These are phyloP conservation scores for Sebastes diploproa DNA, from an alignment of 2,797 vertebrate species.

Conservation along the genomic window DNA sequence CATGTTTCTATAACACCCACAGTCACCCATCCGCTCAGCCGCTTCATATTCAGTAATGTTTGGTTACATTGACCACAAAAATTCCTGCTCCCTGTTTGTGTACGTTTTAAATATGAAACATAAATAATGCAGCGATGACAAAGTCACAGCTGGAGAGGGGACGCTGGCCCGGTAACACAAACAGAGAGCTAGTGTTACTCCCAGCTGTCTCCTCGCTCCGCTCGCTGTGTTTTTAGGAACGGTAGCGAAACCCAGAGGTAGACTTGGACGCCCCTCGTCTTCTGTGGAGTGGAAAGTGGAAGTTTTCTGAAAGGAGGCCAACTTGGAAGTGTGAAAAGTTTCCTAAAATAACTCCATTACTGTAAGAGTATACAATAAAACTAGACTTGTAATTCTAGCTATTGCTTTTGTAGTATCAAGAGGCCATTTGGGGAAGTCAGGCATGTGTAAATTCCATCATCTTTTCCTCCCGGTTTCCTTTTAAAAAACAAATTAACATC, in stretches of 20 bases:
- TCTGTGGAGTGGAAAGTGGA: conserved; percentile 36
- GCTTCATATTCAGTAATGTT: conserved; percentile 41
- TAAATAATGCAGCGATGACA: conserved; percentile 41
- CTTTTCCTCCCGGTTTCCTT: conserved; percentile 3
- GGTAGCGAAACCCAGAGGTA: conserved; percentile 17
- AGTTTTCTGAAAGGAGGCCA: conserved; percentile 29
- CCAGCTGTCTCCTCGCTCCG: conserved; percentile 5
- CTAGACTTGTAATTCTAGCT: conserved; percentile 30
- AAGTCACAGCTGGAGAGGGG: conserved; percentile 4
- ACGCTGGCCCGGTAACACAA: conserved; percentile 25
- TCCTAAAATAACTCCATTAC: conserved; percentile 42
- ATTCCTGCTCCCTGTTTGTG: conserved; percentile 23
- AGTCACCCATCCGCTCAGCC: background rate
- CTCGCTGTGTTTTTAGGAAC: conserved; percentile 22
- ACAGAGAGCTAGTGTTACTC: conserved; percentile 25
- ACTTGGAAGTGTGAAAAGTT: conserved; percentile 3
- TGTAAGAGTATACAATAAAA: conserved; percentile 9
- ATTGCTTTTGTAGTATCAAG: background rate
- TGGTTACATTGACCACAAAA: conserved; percentile 34
- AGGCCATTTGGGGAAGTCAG: background rate
- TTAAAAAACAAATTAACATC: conserved; percentile 8
- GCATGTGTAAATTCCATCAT: conserved; percentile 6
- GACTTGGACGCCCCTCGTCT: conserved; percentile 26
- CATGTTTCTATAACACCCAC: conserved; percentile 14
- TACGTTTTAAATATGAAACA: conserved; percentile 50